phyloP scores from a whole-genome alignment of 1,140 invertebrate species.

The Octopus bimaculoides region DNA sequence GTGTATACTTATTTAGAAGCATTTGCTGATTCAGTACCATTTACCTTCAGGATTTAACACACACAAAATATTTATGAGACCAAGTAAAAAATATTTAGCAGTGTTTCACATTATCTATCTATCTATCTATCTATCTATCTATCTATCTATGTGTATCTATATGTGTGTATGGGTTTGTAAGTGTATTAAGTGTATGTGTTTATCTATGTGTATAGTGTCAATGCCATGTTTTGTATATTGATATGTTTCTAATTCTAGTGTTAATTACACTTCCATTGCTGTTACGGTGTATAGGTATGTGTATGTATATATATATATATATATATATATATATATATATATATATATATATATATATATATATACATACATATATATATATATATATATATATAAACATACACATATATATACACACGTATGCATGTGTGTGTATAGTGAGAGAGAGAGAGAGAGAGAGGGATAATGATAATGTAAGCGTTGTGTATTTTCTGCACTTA shows the following conservation, averaged over 20 bases:
- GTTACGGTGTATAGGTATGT: not conserved
- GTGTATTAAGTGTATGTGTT: not conserved
- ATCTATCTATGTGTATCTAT: not conserved
- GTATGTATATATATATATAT: not conserved
- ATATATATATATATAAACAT: not conserved
- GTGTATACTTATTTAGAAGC: no score
- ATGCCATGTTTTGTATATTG: not conserved
- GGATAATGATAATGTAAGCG: no score
- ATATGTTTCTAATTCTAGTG: not conserved
- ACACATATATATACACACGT: not conserved
- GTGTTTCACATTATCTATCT: no score
- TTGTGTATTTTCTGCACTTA: no score
- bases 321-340: not conserved
- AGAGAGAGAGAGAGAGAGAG: no score
- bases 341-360: not conserved
- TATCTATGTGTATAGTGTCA: not conserved
- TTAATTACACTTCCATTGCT: not conserved
- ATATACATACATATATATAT: not conserved
- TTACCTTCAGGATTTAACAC: no score
- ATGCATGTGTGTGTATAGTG: not conserved
- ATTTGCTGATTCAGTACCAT: no score
- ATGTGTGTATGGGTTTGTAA: not conserved
- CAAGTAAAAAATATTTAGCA: no score
- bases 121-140: conserved; percentile 1
- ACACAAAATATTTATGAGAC: no score